Evolutionary conservation across 2,113 vertebrate genomes (phyloP), one percentile per base, ranked within the genome.

Genomic region (Aphyosemion australe): DNA sequence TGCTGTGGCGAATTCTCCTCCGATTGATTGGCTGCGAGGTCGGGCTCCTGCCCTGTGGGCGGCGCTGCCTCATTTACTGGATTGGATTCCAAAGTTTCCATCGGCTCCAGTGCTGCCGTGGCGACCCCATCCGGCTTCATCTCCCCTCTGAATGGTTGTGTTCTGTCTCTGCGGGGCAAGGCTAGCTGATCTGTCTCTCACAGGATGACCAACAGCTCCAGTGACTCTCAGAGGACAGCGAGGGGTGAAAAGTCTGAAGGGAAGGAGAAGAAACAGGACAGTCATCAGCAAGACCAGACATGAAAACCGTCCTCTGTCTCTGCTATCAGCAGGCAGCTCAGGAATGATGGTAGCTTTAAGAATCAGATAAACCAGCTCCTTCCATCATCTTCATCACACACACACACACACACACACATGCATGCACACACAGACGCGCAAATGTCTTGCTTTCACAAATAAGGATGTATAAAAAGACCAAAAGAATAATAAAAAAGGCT

Each of bases 111-210:
- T 0, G 82, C 67, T 72, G 87, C 89, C 18, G 87, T 87, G 82
- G 86, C 86, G 77, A 92, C 91, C 65, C 93, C 93, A 88, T 94
- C 93, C 42, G 93, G 92, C 85, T 93, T 94, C 93, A 94, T 94
- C 84, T 90, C 84, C 79, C 73, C 80, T 79, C 39, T 20, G 49
- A 75, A 63, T 86, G 66, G 78, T 78, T 59, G 65, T 67, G 74
- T 70, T 82, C 79, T 46, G 82, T 80, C 80, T 83, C 85, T 69
- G 80, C 60, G 15, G 41, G 20, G 71, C 65, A 61, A 57, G 61
- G 77, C 67, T 64, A 53, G 48, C 19, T 67, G 78, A 78, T 62
- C 61, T 31, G 13, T 53, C 53, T 60, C 65, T 86, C 14, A 58
- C 19, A 32, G 67, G 78, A 64, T 31, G 66, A 72, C 47, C 49